Evolutionary conservation across 2,888 invertebrate genomes (phyloP), one percentile per base, ranked within the genome.

Genomic region (Cylloceria caligata): DNA sequence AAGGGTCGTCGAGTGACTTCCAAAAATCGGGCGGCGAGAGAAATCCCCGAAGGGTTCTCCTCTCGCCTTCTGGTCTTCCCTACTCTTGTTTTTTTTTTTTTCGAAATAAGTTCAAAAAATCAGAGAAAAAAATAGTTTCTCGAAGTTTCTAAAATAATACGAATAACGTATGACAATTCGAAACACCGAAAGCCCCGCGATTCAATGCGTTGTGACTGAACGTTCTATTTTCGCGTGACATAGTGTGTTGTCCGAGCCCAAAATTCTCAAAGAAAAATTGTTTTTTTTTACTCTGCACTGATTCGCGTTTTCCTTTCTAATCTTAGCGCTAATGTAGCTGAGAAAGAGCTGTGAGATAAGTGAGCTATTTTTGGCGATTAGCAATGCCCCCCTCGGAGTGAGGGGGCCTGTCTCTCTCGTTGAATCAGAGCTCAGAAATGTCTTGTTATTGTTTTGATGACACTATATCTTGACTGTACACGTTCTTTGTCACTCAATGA

Each of bases 181-280:
- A 84, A 89, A 88, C 86, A 88, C 85, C 87, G 79, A 84, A 88
- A 87, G 84, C 79, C 88, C 87, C 86, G 85, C 27, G 42, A 55
- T 80, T 69, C 36, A 65, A 71, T 64, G 67, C 16, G 27, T 55
- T 52, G 27, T 24, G 62, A 55, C 45, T 24, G 42, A 81, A 21
- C 60, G 34, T 80, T 65, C 42, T 73, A 60, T 75, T 68, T 60
- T 65, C 68, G 67, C 65, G 36, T 60, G 57, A 21, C 80, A 73
- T 75, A 60, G 49, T 19, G 36, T 19, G 34, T 39, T 39, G 2
- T 11, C 2, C 13, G 13, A 39, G 19, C 55, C 24, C 16, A 39
- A 27, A 62, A 49, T 74, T 74, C 49, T 24, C 60, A 21, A 45
- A n/a, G 11, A 13, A 67, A 11, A 64, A 75, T 5, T 75, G 4